These are phyloP conservation scores for Xestia sexstrigata DNA, from an alignment of 2,888 invertebrate genomes.

Conservation along the genomic window DNA sequence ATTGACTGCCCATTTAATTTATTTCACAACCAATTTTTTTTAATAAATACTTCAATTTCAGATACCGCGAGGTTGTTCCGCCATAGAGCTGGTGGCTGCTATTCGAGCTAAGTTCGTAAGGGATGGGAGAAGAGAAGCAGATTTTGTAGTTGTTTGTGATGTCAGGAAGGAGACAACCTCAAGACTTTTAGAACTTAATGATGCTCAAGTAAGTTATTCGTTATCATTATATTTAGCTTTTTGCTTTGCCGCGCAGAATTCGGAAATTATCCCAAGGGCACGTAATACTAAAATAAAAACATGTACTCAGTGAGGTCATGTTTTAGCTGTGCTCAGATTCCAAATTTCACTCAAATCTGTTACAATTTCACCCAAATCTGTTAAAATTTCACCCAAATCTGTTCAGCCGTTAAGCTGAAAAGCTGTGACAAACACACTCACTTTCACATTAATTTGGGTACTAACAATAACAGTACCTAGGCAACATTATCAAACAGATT, in stretches of 20 bases:
- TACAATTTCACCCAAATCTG: neutral
- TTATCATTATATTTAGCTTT: neutral
- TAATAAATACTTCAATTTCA: conserved; percentile 70
- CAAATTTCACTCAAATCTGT: neutral
- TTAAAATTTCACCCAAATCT: neutral
- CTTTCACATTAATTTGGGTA: neutral
- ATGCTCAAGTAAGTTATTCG: conserved; percentile 93
- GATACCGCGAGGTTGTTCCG: conserved; percentile 96
- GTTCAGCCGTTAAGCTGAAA: neutral
- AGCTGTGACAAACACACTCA: neutral
- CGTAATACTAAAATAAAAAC: neutral
- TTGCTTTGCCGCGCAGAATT: neutral
- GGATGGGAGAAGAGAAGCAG: conserved; percentile 94
- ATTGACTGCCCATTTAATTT: neutral
- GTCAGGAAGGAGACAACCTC: conserved; percentile 94
- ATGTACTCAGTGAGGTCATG: neutral
- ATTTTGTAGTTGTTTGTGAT: conserved; percentile 97
- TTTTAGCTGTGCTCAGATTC: neutral
- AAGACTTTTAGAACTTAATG: conserved; percentile 95
- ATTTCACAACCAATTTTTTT: neutral
- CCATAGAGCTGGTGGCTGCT: conserved; percentile 94
- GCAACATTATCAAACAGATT: neutral
- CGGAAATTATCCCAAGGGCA: neutral
- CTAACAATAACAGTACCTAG: too few species aligned
- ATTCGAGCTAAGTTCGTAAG: conserved; percentile 94